A percentile compares a stretch with the other conserved stretches of the same genome.
phyloP scores from a whole-genome alignment of 2,113 vertebrate genomes.

The Perca schrenkii region DNA sequence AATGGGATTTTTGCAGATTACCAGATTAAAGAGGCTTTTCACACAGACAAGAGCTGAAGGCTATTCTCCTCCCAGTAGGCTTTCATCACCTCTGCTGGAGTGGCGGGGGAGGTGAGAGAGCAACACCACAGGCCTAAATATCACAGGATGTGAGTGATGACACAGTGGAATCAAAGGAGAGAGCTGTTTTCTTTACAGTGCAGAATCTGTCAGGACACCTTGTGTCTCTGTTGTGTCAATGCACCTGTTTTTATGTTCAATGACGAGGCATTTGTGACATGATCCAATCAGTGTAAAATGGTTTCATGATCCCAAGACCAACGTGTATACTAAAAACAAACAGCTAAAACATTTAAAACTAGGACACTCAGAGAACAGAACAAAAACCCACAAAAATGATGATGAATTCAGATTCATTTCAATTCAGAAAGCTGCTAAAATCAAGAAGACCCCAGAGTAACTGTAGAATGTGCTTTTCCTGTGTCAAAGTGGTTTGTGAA shows the following conservation, averaged over 20 bases:
- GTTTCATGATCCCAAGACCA: not conserved
- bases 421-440: too few species aligned
- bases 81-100: constrained; percentile 75
- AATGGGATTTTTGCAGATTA: constrained; percentile 82
- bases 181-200: not conserved
- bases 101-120: constrained; percentile 51
- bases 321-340: too few species aligned
- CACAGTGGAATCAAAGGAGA: constrained; percentile 20
- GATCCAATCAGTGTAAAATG: not conserved
- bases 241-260: not conserved
- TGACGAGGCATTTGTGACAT: not conserved
- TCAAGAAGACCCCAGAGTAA: too few species aligned
- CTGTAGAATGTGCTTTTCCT: too few species aligned
- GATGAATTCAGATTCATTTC: too few species aligned
- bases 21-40: constrained; percentile 76
- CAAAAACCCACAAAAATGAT: too few species aligned
- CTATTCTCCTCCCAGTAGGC: constrained; percentile 56
- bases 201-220: not conserved
- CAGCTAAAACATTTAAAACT: too few species aligned
- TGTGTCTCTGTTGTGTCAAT: not conserved
- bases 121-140: constrained; percentile 5
- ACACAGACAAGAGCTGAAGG: constrained; percentile 50
- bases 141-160: constrained; percentile 34
- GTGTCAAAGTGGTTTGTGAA: too few species aligned
- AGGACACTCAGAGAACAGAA: too few species aligned